Evolutionary conservation across 1,140 invertebrate genomes (phyloP).

Genomic region (Pseudomyrmex flavicornis): DNA sequence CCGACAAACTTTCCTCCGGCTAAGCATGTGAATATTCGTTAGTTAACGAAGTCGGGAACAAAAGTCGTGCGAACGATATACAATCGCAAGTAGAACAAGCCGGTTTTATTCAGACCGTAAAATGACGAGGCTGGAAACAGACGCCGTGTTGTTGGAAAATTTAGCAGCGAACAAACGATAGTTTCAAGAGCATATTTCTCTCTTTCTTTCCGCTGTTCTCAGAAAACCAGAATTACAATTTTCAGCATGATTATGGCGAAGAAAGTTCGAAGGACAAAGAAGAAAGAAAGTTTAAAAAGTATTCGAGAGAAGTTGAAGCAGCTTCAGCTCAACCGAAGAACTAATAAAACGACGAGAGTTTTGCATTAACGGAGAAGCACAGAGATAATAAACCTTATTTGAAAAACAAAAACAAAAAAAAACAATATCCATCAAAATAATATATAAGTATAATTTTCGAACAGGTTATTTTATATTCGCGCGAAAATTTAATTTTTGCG

Average conservation of each 20-base stretch:
- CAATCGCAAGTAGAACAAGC: slow-evolving; percentile 34
- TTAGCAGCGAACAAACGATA: slow-evolving; percentile 2
- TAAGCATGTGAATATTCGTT: background rate
- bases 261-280: slow-evolving; percentile 3
- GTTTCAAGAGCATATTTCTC: background rate
- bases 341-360: background rate
- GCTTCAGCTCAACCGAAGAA: background rate
- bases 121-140: background rate
- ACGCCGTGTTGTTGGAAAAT: slow-evolving; percentile 16
- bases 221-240: background rate
- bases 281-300: slow-evolving; percentile 7
- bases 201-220: background rate
- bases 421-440: background rate
- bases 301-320: background rate
- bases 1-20: too few species aligned
- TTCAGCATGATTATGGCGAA: background rate
- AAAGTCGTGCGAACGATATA: background rate
- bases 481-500: background rate
- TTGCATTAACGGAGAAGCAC: background rate
- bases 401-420: too few species aligned
- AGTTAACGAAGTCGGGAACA: slow-evolving; percentile 15
- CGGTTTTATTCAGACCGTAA: background rate
- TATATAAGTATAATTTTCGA: background rate
- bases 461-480: background rate
- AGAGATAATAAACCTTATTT: background rate